These are phyloP conservation scores for Pasiphila rectangulata DNA, from an alignment of 2,888 invertebrate genomes.

Conservation along the genomic window DNA sequence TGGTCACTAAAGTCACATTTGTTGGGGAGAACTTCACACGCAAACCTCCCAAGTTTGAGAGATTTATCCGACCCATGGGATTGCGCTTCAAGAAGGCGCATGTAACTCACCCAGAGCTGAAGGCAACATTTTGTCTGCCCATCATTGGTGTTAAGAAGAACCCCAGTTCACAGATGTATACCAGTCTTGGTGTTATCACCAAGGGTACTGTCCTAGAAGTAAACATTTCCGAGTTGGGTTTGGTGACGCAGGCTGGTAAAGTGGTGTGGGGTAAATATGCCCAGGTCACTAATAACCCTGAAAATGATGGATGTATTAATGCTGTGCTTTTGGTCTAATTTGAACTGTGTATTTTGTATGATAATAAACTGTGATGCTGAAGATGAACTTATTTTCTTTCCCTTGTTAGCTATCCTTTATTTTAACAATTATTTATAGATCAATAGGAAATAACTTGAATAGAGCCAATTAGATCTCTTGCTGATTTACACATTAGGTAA, in stretches of 20 bases:
- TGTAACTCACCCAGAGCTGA: slow-evolving; percentile 99
- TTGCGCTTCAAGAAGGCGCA: slow-evolving; percentile 98
- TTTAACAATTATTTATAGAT: too few species aligned
- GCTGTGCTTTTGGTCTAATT: slow-evolving; percentile 95
- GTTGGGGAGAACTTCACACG: slow-evolving; percentile 99
- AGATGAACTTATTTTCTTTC: too few species aligned
- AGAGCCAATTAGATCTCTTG: too few species aligned
- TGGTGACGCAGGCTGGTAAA: slow-evolving; percentile 99
- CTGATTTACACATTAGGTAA: background rate
- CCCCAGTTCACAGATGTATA: slow-evolving; percentile 98
- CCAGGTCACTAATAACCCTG: slow-evolving; percentile 99
- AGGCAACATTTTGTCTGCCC: slow-evolving; percentile 97
- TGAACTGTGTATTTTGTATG: slow-evolving; percentile 38
- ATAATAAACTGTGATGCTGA: slow-evolving; percentile 40
- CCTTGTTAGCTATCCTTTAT: too few species aligned
- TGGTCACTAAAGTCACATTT: slow-evolving; percentile 99
- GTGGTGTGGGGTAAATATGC: slow-evolving; percentile 99
- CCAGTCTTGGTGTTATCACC: slow-evolving; percentile 97
- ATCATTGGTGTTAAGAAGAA: slow-evolving; percentile 99
- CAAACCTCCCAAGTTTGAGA: slow-evolving; percentile 99
- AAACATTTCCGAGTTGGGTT: slow-evolving; percentile 98
- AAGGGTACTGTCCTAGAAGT: slow-evolving; percentile 99
- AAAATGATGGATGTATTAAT: slow-evolving; percentile 99
- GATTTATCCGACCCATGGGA: slow-evolving; percentile 99
- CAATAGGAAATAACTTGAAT: too few species aligned